Evolutionary conservation across 1,140 invertebrate genomes (phyloP), one percentile per base, ranked within the genome.

Genomic region (Monomorium pharaonis): DNA sequence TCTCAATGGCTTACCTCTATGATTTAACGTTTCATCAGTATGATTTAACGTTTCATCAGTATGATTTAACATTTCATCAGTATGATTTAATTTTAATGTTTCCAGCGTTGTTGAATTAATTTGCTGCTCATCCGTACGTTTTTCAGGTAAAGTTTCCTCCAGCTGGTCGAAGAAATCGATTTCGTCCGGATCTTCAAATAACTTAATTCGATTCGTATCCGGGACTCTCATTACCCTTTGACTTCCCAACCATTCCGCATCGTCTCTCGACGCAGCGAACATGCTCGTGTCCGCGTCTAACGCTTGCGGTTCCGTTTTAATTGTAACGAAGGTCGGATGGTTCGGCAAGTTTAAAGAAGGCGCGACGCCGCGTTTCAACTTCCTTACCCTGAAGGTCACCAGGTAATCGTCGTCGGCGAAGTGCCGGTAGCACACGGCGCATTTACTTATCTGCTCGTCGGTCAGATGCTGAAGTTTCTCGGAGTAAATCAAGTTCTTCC

Each of bases 361-460:
- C 3, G n/a, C 24, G 1, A 72, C 4, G 2, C 78, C 78, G 9
- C 78, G 78, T 58, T 74, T 83, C 67, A 83, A 27, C 3, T 83
- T 83, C 5, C 78, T 83, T 1, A 74, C 67, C 74, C 51, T 30
- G 21, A 58, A 83, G 0, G 78, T 83, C 33, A 83, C 24, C 7
- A 83, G 14, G 24, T 83, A 83, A n/a, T 83, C 78, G 0, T 83
- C 54, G 12, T 58, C 47, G 1, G 67, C 51, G 24, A 83, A 83
- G 24, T 83, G 78, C 21, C 67, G 65, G 44, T 83, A 74, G n/a
- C 78, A 83, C 0, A 83, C 78, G 0, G 67, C 33, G 16, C 78
- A 74, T 9, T 83, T 83, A 67, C 78, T 74, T 83, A 83, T 72
- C n/a, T 83, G 78, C 14, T 83, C 67, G 0, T 83, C 78, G 1